Evolutionary conservation across 2,888 invertebrate genomes (phyloP).

Genomic region (Leptothorax acervorum): DNA sequence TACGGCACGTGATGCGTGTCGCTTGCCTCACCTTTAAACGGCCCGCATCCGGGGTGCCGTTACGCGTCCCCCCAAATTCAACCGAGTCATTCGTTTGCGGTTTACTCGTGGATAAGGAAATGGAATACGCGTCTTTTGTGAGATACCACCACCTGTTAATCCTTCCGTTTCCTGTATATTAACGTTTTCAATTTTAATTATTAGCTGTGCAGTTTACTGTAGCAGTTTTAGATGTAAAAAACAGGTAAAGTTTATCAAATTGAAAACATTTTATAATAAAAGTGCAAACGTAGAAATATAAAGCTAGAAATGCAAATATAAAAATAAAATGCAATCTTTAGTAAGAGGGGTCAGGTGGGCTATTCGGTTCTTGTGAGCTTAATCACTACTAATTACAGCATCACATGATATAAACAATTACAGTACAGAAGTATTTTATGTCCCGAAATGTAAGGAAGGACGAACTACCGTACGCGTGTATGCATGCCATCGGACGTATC

Average conservation of each 20-base stretch:
- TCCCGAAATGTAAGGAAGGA: conserved; percentile 26
- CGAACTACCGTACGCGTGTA: conserved; percentile 37
- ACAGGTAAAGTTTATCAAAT: background rate
- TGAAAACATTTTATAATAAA: background rate
- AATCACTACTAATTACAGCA: background rate
- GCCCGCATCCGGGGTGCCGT: conserved; percentile 49
- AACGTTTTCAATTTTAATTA: conserved; percentile 14
- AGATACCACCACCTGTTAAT: conserved; percentile 13
- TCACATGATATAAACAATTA: background rate
- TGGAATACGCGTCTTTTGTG: background rate
- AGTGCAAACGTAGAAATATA: background rate
- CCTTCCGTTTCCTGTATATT: conserved; percentile 12
- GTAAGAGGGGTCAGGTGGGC: background rate
- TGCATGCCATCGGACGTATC: conserved; percentile 25
- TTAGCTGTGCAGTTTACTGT: background rate
- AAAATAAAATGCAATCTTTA: background rate
- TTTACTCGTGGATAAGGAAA: conserved; percentile 37
- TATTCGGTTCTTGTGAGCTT: background rate
- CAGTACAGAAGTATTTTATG: background rate
- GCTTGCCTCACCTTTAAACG: conserved; percentile 24
- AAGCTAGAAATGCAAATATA: background rate
- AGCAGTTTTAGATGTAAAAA: background rate
- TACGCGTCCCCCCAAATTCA: conserved; percentile 15
- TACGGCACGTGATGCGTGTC: conserved; percentile 19
- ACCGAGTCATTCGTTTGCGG: conserved; percentile 10